Percentiles rank a stretch among this genome's conserved stretches.
These are phyloP conservation scores for Seladonia tumulorum DNA, from an alignment of 2,888 invertebrate species.

Conservation along the genomic window DNA sequence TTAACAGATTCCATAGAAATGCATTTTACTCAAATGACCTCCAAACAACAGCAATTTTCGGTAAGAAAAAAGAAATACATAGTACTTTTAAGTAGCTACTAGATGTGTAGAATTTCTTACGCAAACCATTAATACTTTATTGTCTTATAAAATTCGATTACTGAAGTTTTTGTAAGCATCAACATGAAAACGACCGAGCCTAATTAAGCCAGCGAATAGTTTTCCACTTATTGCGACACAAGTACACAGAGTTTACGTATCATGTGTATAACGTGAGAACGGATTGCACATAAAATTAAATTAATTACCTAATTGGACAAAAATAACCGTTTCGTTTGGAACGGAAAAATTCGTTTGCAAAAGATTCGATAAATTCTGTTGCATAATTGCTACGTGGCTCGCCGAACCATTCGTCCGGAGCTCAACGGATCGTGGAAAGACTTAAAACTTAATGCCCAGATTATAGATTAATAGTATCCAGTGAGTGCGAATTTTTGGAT, in stretches of 20 bases:
- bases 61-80: constrained; percentile 33
- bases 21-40: constrained; percentile 33
- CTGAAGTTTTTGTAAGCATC: constrained; percentile 52
- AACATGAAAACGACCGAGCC: constrained; percentile 42
- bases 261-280: constrained; percentile 11
- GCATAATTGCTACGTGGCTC: constrained; percentile 20
- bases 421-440: constrained; percentile 56
- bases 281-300: constrained; percentile 15
- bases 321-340: background rate
- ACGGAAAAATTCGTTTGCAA: constrained; percentile 11
- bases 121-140: constrained; percentile 60
- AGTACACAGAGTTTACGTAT: constrained; percentile 19
- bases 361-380: constrained; percentile 22
- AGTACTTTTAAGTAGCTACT: constrained; percentile 39
- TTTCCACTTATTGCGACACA: constrained; percentile 19
- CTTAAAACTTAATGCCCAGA: constrained; percentile 68
- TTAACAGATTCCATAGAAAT: constrained; percentile 43
- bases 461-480: constrained; percentile 81
- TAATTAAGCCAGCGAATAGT: constrained; percentile 26
- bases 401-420: constrained; percentile 35
- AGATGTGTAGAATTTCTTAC: constrained; percentile 46
- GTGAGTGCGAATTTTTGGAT: constrained; percentile 79
- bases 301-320: background rate
- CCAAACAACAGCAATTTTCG: constrained; percentile 42
- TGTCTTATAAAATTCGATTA: constrained; percentile 62